A percentile compares a stretch with the other conserved stretches of the same genome.
phyloP scores from a whole-genome alignment of 2,888 invertebrate genomes.

The Phengaris alcon region DNA sequence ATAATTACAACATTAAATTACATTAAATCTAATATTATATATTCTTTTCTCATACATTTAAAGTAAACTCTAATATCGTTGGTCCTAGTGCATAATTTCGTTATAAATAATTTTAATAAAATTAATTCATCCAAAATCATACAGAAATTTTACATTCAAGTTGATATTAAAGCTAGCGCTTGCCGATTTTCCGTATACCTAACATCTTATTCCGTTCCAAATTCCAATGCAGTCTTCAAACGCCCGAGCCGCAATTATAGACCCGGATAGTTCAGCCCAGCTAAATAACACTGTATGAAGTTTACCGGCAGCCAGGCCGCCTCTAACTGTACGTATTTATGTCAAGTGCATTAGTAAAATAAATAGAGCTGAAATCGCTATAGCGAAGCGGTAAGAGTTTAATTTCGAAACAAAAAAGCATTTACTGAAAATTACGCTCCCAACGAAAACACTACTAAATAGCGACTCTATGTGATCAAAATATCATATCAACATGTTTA shows the following conservation, averaged over 20 bases:
- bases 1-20: too few species aligned
- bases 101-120: not conserved
- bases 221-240: slow-evolving; percentile 24
- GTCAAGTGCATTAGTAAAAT: slow-evolving; percentile 14
- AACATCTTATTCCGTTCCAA: slow-evolving; percentile 23
- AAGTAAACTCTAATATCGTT: not conserved
- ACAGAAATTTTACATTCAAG: not conserved
- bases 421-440: not conserved
- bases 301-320: slow-evolving; percentile 11
- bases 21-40: not conserved
- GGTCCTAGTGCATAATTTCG: not conserved
- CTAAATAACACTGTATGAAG: slow-evolving; percentile 20
- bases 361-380: not conserved
- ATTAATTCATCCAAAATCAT: not conserved
- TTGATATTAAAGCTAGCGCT: not conserved
- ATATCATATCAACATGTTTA: too few species aligned
- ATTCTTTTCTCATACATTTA: not conserved
- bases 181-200: not conserved
- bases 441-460: too few species aligned
- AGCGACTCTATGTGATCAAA: too few species aligned
- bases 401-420: not conserved
- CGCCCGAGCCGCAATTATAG: slow-evolving; percentile 6
- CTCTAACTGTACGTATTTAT: not conserved
- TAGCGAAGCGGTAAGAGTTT: not conserved
- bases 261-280: slow-evolving; percentile 12